Percentiles rank a stretch among this genome's conserved stretches.
These are phyloP conservation scores for Saxidomus purpurata DNA, from an alignment of 1,140 invertebrate genomes.

Conservation along the genomic window DNA sequence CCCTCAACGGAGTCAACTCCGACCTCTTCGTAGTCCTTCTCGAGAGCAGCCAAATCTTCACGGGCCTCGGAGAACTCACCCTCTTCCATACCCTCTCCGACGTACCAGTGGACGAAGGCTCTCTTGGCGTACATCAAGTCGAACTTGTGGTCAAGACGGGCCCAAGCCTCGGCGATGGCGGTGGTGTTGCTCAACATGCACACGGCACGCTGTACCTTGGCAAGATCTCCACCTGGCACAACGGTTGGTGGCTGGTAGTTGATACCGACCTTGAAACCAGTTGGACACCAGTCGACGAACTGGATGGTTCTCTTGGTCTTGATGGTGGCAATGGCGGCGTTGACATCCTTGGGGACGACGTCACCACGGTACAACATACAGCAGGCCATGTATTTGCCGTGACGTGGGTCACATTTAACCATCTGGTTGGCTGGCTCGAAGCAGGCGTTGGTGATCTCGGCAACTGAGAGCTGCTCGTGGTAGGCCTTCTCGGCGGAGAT, in stretches of 20 bases:
- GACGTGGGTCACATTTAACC: conserved; percentile 74
- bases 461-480: conserved; percentile 86
- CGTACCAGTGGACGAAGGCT: conserved; percentile 86
- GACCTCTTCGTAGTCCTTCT: conserved; percentile 75
- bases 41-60: conserved; percentile 92
- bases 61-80: conserved; percentile 91
- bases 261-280: conserved; percentile 78
- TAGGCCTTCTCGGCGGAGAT: conserved; percentile 85
- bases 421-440: conserved; percentile 93
- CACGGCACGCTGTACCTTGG: conserved; percentile 87
- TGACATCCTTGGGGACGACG: conserved; percentile 92
- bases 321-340: conserved; percentile 92
- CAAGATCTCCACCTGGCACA: conserved; percentile 91
- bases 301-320: conserved; percentile 89
- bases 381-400: conserved; percentile 89
- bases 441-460: conserved; percentile 91
- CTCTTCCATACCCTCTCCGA: conserved; percentile 88
- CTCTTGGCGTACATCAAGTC: conserved; percentile 89
- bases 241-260: conserved; percentile 92
- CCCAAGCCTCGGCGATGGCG: conserved; percentile 92
- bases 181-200: conserved; percentile 92
- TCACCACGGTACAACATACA: conserved; percentile 84
- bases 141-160: conserved; percentile 89
- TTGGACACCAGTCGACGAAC: conserved; percentile 79
- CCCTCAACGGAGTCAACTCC: conserved; percentile 72